phyloP scores from a whole-genome alignment of 1,140 invertebrate genomes.

The Wiebesia pumilae region DNA sequence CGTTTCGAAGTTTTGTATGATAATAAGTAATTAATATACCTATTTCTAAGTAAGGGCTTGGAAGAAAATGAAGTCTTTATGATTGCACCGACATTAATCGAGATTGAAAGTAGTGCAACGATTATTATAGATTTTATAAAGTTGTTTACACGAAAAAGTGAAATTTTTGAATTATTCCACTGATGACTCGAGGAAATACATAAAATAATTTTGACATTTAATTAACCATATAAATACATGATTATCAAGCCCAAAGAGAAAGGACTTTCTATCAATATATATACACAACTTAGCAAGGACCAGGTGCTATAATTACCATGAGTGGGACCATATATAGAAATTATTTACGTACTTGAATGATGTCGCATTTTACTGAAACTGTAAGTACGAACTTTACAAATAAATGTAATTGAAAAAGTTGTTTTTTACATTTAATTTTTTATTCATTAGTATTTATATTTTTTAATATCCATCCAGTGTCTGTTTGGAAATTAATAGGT shows the following conservation, averaged over 20 bases:
- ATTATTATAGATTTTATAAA: conserved; percentile 6
- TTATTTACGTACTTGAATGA: background rate
- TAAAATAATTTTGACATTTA: conserved; percentile 49
- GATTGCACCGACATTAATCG: conserved; percentile 7
- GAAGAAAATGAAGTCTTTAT: background rate
- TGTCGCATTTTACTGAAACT: background rate
- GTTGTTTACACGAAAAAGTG: conserved; percentile 32
- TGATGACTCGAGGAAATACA: conserved; percentile 27
- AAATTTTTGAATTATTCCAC: conserved; percentile 35
- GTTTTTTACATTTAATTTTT: background rate
- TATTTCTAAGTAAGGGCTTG: too few species aligned
- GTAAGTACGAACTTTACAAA: background rate
- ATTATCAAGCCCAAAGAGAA: conserved; percentile 20
- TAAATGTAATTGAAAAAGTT: background rate
- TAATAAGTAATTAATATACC: too few species aligned
- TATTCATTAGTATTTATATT: background rate
- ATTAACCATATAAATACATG: conserved; percentile 32
- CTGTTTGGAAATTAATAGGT: too few species aligned
- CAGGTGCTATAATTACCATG: conserved; percentile 14
- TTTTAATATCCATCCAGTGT: background rate
- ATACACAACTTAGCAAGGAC: background rate
- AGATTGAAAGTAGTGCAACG: conserved; percentile 42
- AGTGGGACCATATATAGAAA: background rate
- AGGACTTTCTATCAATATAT: conserved; percentile 37
- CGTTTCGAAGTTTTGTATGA: too few species aligned